Percentiles rank a stretch among this genome's conserved stretches.
Conservation (phyloP, 2,888 invertebrate species). For the Chalcosyrphus nemorum region DNA sequence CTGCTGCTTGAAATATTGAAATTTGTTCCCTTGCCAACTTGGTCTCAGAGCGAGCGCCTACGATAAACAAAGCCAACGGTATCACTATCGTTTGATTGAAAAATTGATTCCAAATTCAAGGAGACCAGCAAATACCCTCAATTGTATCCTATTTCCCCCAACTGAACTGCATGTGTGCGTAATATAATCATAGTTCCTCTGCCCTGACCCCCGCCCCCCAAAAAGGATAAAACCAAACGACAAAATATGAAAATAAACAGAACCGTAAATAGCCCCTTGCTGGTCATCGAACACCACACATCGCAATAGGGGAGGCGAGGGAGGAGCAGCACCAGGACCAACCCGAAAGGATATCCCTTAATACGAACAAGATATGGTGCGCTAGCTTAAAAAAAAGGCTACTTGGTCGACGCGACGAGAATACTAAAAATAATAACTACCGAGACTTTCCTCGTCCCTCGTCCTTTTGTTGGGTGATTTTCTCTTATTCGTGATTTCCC, state of each 20-base stretch:
- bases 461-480: slow-evolving; percentile 1
- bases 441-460: slow-evolving; percentile 34
- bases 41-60: slow-evolving; percentile 1
- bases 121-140: slow-evolving; percentile 50
- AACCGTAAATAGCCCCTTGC: slow-evolving; percentile 36
- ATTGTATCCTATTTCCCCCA: slow-evolving; percentile 47
- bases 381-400: slow-evolving; percentile 28
- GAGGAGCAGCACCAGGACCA: background rate
- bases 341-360: slow-evolving; percentile 13
- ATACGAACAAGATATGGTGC: slow-evolving; percentile 11
- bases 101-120: slow-evolving; percentile 61
- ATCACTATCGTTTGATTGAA: slow-evolving; percentile 55
- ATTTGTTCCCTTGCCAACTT: background rate
- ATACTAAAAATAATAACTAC: slow-evolving; percentile 69
- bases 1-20: background rate
- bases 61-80: slow-evolving; percentile 7
- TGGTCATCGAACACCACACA: slow-evolving; percentile 35
- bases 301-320: background rate
- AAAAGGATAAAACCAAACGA: slow-evolving; percentile 44
- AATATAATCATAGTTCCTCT: slow-evolving; percentile 18
- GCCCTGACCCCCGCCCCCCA: background rate
- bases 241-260: slow-evolving; percentile 65
- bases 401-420: slow-evolving; percentile 50
- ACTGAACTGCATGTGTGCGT: slow-evolving; percentile 35
- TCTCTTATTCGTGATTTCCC: background rate